Conservation (phyloP, 2,888 invertebrate species). For the Nephrotoma appendiculata region DNA sequence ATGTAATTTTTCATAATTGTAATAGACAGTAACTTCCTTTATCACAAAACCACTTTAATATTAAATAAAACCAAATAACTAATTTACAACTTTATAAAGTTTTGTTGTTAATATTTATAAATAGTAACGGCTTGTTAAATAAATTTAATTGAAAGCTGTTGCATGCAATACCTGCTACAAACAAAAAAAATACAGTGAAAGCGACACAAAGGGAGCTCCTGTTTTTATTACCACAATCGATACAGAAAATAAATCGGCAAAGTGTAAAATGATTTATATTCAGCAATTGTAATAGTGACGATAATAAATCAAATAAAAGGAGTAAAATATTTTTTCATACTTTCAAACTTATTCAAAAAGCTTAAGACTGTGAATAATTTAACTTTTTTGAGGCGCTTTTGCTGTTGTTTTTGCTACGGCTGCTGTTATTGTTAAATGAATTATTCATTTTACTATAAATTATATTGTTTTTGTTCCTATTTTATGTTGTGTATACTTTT, state of each 20-base stretch:
- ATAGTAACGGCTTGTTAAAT: neutral
- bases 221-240: neutral
- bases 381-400: neutral
- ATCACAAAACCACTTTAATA: neutral
- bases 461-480: neutral
- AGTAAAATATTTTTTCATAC: neutral
- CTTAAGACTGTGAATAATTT: neutral
- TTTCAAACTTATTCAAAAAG: neutral
- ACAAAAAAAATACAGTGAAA: neutral
- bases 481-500: no score
- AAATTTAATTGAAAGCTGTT: neutral
- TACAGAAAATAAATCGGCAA: neutral
- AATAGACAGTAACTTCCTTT: neutral
- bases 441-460: neutral
- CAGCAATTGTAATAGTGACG: neutral
- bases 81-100: neutral
- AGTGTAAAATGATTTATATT: neutral
- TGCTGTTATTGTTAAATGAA: neutral
- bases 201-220: neutral
- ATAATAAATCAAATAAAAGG: neutral
- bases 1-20: neutral
- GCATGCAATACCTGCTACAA: no score
- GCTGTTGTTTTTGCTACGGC: neutral
- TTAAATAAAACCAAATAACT: neutral
- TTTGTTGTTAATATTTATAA: neutral